These are phyloP conservation scores for Microchrysa polita DNA, from an alignment of 2,888 invertebrate genomes.

Conservation along the genomic window DNA sequence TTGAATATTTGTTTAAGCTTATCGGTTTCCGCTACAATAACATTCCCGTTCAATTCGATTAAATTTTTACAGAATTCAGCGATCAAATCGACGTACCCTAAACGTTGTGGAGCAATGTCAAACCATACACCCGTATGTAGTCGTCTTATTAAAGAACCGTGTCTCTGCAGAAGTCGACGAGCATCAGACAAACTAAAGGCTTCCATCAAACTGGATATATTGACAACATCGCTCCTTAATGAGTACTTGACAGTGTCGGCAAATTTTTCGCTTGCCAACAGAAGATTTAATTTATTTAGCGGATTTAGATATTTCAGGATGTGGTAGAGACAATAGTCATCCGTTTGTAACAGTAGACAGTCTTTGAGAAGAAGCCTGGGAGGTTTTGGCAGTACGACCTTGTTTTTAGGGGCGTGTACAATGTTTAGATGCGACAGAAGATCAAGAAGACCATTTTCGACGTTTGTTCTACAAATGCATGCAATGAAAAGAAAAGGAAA, in stretches of 20 bases:
- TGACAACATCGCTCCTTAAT: not conserved
- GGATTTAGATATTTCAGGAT: not conserved
- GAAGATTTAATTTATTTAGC: not conserved
- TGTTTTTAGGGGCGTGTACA: not conserved
- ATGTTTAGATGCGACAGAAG: not conserved
- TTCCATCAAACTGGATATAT: not conserved
- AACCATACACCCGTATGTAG: not conserved
- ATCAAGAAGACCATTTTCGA: not conserved
- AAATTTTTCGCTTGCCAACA: not conserved
- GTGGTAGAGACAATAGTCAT: conserved; percentile 16
- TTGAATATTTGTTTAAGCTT: not conserved
- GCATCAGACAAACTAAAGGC: conserved; percentile 1
- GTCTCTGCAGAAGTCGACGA: not conserved
- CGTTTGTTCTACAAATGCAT: no score
- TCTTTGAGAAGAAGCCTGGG: no score
- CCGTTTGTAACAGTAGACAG: not conserved
- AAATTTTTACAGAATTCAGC: conserved; percentile 12
- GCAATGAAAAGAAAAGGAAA: not conserved
- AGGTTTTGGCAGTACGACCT: no score
- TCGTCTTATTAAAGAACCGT: not conserved
- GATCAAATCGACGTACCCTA: not conserved
- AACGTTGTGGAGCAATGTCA: not conserved
- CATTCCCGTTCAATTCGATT: not conserved
- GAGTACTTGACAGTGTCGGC: conserved; percentile 1
- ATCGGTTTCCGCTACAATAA: not conserved